Base-by-base conservation (phyloP, 2,797 vertebrate species). In the Valencia hispanica region DNA sequence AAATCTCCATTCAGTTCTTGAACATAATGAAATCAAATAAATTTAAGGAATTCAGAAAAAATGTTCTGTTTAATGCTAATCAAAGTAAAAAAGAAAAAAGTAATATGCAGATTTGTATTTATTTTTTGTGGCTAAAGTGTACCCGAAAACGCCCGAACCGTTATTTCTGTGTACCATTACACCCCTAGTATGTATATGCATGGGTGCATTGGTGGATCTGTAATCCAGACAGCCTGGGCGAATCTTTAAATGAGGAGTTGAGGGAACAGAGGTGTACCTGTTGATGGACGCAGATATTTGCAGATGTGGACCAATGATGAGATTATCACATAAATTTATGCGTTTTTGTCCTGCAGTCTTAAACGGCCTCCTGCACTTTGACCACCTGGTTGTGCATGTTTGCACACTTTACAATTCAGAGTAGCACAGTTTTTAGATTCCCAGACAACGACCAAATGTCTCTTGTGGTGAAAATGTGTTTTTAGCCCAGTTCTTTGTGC, bases 311-410 rank as follows among this genome's bases (percentile, higher is more conserved):
- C 14, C 36, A 76, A 73, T 25, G 0, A 70, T n/a, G 39, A 74
- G 79, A 59, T 85, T 25, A 50, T 68, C 39, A 43, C 5, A 41
- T 43, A 72, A 39, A 34, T 68, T 79, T 81, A n/a, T n/a, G 5
- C 2, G 12, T 66, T 68, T n/a, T 53, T 79, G 78, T 70, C 69
- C 72, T 9, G 11, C 7, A 39, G 78, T 75, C 79, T 63, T 15
- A 7, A 82, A 9, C 0, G 39, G 76, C 79, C 72, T 74, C 66
- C 77, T 74, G 79, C 79, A 77, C 81, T 74, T 72, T 70, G 43
- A 68, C 15, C 53, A 25, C 41, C 69, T 73, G 65, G 72, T 6
- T 30, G 80, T 65, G 43, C 71, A 72, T 27, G 39, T 45, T 47
- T 68, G 65, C 68, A 51, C 79, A 77, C 68, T 36, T 47, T 47